These are phyloP conservation scores for Venustaconcha ellipsiformis DNA, from an alignment of 1,140 invertebrate genomes.

Conservation along the genomic window DNA sequence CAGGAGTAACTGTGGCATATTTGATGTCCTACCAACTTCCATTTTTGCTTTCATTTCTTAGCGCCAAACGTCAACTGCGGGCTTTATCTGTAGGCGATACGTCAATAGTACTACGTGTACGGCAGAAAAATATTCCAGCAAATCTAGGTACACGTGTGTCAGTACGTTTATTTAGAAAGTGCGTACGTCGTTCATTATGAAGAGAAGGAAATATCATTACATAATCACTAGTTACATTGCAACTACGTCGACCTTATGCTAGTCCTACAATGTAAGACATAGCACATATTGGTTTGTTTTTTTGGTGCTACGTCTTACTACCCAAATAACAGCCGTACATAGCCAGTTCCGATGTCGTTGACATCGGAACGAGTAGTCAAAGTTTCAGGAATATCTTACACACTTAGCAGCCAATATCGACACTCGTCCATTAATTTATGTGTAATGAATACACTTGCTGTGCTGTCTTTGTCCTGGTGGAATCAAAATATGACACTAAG, in stretches of 20 bases:
- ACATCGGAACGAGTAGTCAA: too few species aligned
- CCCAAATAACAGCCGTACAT: too few species aligned
- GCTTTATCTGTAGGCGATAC: conserved; percentile 31
- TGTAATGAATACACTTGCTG: too few species aligned
- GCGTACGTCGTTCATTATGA: neutral
- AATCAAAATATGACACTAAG: too few species aligned
- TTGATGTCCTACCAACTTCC: conserved; percentile 33
- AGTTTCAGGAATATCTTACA: too few species aligned
- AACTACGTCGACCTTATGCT: neutral
- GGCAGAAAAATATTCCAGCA: conserved; percentile 35
- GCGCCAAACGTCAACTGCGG: conserved; percentile 18
- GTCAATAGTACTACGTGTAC: conserved; percentile 41
- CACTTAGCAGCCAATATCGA: neutral
- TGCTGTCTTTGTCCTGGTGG: too few species aligned
- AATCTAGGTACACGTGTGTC: conserved; percentile 29
- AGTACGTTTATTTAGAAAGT: neutral
- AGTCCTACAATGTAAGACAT: neutral
- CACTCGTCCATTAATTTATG: too few species aligned
- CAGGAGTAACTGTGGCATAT: conserved; percentile 42
- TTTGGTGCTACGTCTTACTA: too few species aligned
- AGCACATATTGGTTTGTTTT: neutral
- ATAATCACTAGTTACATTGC: neutral
- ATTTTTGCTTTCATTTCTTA: conserved; percentile 34
- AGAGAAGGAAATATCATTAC: neutral
- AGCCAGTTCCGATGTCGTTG: too few species aligned